These are phyloP conservation scores for Gambusia holbrooki DNA, from an alignment of 2,113 vertebrate genomes.

Conservation along the genomic window DNA sequence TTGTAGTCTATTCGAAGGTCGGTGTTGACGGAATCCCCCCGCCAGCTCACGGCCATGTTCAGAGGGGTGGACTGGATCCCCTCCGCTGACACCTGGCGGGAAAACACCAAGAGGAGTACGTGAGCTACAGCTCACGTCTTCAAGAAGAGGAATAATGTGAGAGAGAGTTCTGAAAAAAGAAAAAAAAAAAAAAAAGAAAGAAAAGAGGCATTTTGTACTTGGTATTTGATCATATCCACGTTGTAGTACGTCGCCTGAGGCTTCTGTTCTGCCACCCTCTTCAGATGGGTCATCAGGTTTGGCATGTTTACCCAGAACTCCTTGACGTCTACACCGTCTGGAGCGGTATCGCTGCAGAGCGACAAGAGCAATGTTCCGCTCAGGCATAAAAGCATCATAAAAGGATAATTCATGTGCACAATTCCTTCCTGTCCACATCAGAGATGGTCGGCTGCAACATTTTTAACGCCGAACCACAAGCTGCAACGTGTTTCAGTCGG, in stretches of 20 bases:
- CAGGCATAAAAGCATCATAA: not conserved
- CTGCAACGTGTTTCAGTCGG: not conserved
- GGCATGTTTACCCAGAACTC: slow-evolving; percentile 99
- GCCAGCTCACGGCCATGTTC: slow-evolving; percentile 96
- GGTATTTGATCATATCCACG: slow-evolving; percentile 99
- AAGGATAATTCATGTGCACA: not conserved
- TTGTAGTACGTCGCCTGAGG: slow-evolving; percentile 98
- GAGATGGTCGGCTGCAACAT: too few relatives aligned
- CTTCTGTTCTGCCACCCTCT: slow-evolving; percentile 97
- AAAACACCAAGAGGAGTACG: slow-evolving; percentile 2
- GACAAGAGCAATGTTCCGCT: slow-evolving; percentile 2
- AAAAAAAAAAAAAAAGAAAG: too few relatives aligned
- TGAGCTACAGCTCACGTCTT: not conserved
- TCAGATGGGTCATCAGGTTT: slow-evolving; percentile 94
- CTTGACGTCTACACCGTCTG: slow-evolving; percentile 83
- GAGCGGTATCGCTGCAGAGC: slow-evolving; percentile 82
- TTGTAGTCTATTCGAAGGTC: slow-evolving; percentile 98
- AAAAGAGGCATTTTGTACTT: slow-evolving; percentile 76
- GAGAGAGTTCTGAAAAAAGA: not conserved
- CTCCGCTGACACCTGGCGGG: slow-evolving; percentile 88
- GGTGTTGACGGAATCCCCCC: slow-evolving; percentile 88
- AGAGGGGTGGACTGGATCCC: slow-evolving; percentile 97
- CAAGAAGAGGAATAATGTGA: not conserved
- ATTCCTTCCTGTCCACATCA: not conserved
- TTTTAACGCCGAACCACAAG: not conserved